A percentile compares a stretch with the other conserved stretches of the same genome.
phyloP scores from a whole-genome alignment of 1,140 invertebrate genomes.

The Tigriopus japonicus region DNA sequence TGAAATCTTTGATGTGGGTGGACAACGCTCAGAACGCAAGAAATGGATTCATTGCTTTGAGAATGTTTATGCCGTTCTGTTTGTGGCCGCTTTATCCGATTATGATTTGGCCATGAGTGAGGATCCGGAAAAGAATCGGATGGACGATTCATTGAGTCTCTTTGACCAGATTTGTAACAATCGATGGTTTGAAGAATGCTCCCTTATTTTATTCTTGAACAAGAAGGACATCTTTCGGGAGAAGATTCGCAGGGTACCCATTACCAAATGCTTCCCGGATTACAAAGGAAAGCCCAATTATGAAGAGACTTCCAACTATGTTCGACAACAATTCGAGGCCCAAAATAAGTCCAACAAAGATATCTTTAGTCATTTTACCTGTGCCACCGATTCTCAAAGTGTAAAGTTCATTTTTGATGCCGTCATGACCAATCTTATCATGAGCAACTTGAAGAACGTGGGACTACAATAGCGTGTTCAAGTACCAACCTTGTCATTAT shows the following conservation, averaged over 20 bases:
- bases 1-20: conserved; percentile 80
- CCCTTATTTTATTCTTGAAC: conserved; percentile 8
- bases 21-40: conserved; percentile 79
- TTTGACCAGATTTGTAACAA: conserved; percentile 3
- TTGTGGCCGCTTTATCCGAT: conserved; percentile 29
- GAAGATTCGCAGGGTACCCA: not conserved
- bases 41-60: conserved; percentile 97
- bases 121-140: conserved; percentile 21
- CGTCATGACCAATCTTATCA: conserved; percentile 9
- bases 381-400: conserved; percentile 29
- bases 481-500: no score
- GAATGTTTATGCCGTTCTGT: conserved; percentile 28
- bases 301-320: not conserved
- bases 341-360: not conserved
- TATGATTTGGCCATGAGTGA: conserved; percentile 27
- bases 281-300: not conserved
- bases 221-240: conserved; percentile 9
- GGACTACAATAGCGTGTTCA: no score
- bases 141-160: conserved; percentile 6
- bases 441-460: no score
- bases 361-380: conserved; percentile 23
- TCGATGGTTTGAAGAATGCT: not conserved
- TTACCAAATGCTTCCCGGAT: not conserved
- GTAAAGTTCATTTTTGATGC: conserved; percentile 26
- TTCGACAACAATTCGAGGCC: not conserved